Conservation (phyloP, 2,797 vertebrate species). For the Sebastes oblongus region DNA sequence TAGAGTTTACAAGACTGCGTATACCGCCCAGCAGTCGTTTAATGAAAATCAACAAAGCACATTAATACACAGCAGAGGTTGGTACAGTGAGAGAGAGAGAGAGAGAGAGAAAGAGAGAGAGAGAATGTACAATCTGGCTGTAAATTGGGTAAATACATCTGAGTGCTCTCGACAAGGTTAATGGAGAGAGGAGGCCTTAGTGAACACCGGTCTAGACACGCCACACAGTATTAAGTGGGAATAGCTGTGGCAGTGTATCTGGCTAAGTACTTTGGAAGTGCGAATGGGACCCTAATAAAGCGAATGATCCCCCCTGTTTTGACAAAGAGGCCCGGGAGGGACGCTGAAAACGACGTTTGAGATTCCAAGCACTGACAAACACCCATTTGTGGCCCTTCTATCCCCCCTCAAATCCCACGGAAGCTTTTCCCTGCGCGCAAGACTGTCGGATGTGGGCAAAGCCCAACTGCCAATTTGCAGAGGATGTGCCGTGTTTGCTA, state of each 20-base stretch:
- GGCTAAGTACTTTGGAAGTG: constrained; percentile 73
- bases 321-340: constrained; percentile 77
- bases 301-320: constrained; percentile 76
- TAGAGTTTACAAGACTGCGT: constrained; percentile 60
- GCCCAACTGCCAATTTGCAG: constrained; percentile 81
- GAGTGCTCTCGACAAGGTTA: constrained; percentile 82
- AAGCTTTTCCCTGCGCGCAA: constrained; percentile 69
- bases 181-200: constrained; percentile 76
- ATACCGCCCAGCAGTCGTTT: constrained; percentile 55
- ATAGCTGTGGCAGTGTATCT: constrained; percentile 72
- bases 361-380: constrained; percentile 79
- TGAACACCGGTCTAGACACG: constrained; percentile 72
- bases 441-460: constrained; percentile 78
- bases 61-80: constrained; percentile 62
- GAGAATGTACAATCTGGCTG: constrained; percentile 59
- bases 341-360: constrained; percentile 64
- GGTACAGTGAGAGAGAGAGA: constrained; percentile 31
- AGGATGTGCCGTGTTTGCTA: constrained; percentile 82
- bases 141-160: constrained; percentile 78
- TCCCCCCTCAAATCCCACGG: constrained; percentile 71
- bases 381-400: constrained; percentile 77
- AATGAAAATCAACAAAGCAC: constrained; percentile 74
- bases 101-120: constrained; percentile 30
- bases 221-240: constrained; percentile 76
- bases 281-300: constrained; percentile 75